Base-by-base conservation (phyloP, 2,113 vertebrate genomes). In the Bos taurus region DNA sequence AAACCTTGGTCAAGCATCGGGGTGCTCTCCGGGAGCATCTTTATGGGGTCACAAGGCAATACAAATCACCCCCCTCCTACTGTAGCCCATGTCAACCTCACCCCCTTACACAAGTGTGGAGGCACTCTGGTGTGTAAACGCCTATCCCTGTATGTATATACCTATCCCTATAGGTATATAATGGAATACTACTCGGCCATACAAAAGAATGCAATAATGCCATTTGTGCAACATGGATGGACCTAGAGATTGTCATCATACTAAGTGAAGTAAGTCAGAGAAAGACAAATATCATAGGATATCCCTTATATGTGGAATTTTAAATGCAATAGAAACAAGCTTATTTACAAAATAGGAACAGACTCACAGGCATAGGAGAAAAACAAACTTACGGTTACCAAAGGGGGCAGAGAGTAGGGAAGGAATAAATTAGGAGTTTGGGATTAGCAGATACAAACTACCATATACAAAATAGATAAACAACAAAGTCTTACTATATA, bases 351-450 rank as follows among this genome's bases (percentile, higher is more conserved):
- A 54, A 54, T 52, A 82, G 23, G 26, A 77, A 77, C 74, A 77
- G 50, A 54, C 30, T 82, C 80, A 82, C 80, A n/a, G 33, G 52
- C 19, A 8, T 25, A 19, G 80, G 33, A 77, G 40, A 77, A 43
- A 28, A n/a, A 54, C 19, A 36, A 36, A 54, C 6, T 8, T 82
- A n/a, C 1, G 6, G 50, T 14, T 82, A 25, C 50, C 80, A n/a
- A 81, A n/a, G 30, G 1, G 0, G 48, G 48, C 1, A 54, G 19
- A 2, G 80, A 6, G 30, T 3, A 0, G n/a, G 30, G 5, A 33
- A 82, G 80, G 33, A 52, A 25, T 15, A 82, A 54, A 3, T 82
- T 36, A 23, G 11, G 50, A 82, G 33, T 54, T 7, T 25, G 3
- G 48, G 19, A 82, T 82, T 82, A n/a, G 2, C 33, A 36, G 6